Conservation (phyloP, 2,797 vertebrate species). For the Champsocephalus gunnari region DNA sequence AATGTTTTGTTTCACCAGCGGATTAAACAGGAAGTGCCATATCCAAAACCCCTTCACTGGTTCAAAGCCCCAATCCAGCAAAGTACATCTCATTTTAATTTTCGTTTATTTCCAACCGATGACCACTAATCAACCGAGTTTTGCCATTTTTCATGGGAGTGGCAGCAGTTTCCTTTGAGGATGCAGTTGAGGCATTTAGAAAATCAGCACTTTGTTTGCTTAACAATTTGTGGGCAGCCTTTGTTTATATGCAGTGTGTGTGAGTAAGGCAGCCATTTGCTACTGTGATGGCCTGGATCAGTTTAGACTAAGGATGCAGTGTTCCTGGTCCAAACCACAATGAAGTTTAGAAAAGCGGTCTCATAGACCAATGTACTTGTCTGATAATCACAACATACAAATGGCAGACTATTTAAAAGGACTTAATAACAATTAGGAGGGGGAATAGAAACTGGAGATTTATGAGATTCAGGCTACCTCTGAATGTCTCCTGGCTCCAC, state of each 20-base stretch:
- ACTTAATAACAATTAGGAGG: constrained; percentile 25
- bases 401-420: constrained; percentile 29
- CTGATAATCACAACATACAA: constrained; percentile 31
- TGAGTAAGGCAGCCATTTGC: constrained; percentile 58
- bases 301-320: constrained; percentile 48
- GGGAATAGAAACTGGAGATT: constrained; percentile 31
- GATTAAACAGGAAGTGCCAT: constrained; percentile 9
- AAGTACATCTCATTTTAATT: constrained; percentile 44
- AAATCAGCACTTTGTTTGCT: constrained; percentile 62
- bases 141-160: constrained; percentile 49
- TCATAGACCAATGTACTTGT: constrained; percentile 44
- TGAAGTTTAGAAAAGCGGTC: constrained; percentile 54
- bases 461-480: constrained; percentile 12
- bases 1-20: constrained; percentile 8
- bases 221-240: constrained; percentile 59
- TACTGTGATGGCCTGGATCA: constrained; percentile 54
- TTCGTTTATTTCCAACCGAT: constrained; percentile 42
- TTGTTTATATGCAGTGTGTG: constrained; percentile 58
- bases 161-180: constrained; percentile 55
- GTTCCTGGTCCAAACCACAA: constrained; percentile 37
- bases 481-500: constrained; percentile 43
- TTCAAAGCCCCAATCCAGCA: constrained; percentile 27
- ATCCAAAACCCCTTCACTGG: constrained; percentile 10
- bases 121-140: constrained; percentile 59
- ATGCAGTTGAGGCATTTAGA: constrained; percentile 41